Evolutionary conservation across 2,113 vertebrate genomes (phyloP), one percentile per base, ranked within the genome.

Genomic region (Tiliqua scincoides): DNA sequence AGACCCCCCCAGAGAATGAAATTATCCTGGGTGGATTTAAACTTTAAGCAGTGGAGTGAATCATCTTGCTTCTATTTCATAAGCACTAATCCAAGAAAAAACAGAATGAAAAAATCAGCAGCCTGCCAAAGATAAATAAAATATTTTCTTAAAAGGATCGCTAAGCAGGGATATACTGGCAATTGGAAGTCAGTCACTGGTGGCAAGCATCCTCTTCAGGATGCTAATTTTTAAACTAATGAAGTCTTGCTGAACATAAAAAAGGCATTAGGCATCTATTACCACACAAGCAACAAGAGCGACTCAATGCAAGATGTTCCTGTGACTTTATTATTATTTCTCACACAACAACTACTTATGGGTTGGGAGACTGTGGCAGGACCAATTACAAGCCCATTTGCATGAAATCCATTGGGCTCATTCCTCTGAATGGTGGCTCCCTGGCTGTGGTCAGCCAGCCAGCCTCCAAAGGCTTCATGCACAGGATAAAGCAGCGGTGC

Each of bases 151-250:
- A 61, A 71, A 61, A 85, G 68, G 70, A 79, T 81, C 79, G 59
- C 20, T 77, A 71, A 88, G 77, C 40, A 90, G 48, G 71, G 1
- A 0, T 81, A 62, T 87, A 30, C 65, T 90, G 88, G 89, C 91
- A 91, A 89, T 27, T 7, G 59, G 82, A 90, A 92, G 9, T 81
- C 85, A 90, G 67, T 89, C 88, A 40, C 43, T 85, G 32, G 83
- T 79, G 88, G 37, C 59, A 86, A 84, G 88, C 70, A 89, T 91
- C 89, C 84, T 92, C 80, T 92, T 93, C 85, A 89, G 88, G 35
- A 81, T 93, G 71, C 74, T 94, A 93, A 94, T 93, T 90, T 88
- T 10, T 89, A 87, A 92, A 89, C 65, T 80, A 91, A 92, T 90
- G 43, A 90, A 83, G 17, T 88, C 43, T 73, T 90, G 85, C 62